phyloP scores from a whole-genome alignment of 30 jellyfish, hydroid and myxozoan genomes.

The Aurelia coerulea region DNA sequence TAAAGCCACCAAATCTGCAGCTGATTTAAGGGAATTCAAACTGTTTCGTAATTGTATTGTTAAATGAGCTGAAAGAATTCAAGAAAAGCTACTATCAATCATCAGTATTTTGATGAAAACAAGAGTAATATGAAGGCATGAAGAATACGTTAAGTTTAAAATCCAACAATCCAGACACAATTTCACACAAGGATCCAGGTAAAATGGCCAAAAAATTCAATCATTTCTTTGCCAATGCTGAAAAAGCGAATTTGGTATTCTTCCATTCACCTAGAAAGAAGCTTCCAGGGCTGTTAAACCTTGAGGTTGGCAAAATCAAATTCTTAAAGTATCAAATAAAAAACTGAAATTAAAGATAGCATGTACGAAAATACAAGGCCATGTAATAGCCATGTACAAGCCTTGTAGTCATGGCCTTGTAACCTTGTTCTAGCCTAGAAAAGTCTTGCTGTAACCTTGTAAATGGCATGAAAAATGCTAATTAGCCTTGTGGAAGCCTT shows the following conservation, averaged over 20 bases:
- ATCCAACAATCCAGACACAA: slow-evolving; percentile 45
- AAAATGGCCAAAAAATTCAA: slow-evolving; percentile 30
- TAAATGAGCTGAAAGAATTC: slow-evolving; percentile 35
- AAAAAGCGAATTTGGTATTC: neutral
- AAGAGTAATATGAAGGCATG: slow-evolving; percentile 23
- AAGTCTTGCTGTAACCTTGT: too few relatives aligned
- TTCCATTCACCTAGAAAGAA: too few relatives aligned
- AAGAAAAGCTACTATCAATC: slow-evolving; percentile 40
- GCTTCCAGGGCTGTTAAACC: too few relatives aligned
- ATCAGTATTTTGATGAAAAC: slow-evolving; percentile 29
- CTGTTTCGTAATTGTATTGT: slow-evolving; percentile 49
- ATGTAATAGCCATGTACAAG: too few relatives aligned
- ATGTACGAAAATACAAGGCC: too few relatives aligned
- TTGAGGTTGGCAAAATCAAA: too few relatives aligned
- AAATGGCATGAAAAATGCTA: too few relatives aligned
- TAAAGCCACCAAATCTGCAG: slow-evolving; percentile 53
- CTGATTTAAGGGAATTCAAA: slow-evolving; percentile 34
- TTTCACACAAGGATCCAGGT: slow-evolving; percentile 50
- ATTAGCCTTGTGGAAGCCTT: too few relatives aligned
- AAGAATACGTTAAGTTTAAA: slow-evolving; percentile 22
- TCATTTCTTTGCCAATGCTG: slow-evolving; percentile 38
- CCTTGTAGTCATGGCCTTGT: too few relatives aligned
- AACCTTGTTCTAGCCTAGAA: too few relatives aligned
- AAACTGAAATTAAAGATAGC: too few relatives aligned
- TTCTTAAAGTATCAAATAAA: too few relatives aligned